Evolutionary conservation across 2,113 vertebrate species (phyloP).

Genomic region (Collichthys lucidus): DNA sequence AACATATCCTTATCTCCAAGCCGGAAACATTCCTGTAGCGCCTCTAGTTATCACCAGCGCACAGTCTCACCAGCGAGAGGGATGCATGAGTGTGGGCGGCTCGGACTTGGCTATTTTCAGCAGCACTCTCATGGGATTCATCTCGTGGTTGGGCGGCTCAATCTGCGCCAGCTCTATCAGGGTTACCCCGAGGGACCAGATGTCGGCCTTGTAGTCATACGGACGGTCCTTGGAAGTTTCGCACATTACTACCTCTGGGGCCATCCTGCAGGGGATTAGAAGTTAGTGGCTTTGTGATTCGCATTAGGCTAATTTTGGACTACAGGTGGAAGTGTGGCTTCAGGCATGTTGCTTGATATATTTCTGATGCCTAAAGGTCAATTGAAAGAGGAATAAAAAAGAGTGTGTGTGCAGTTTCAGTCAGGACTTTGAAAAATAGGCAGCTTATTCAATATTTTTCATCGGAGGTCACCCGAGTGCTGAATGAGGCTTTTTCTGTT

Average conservation of each 20-base stretch:
- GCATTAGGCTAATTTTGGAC: background rate
- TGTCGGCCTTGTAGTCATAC: constrained; percentile 98
- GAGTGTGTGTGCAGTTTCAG: background rate
- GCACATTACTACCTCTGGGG: constrained; percentile 99
- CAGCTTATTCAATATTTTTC: constrained; percentile 13
- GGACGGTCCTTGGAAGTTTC: constrained; percentile 98
- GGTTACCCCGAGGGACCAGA: constrained; percentile 98
- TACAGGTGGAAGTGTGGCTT: background rate
- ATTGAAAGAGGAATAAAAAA: background rate
- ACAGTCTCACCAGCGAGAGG: constrained; percentile 92
- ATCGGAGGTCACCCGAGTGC: constrained; percentile 1
- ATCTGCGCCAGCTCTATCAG: constrained; percentile 98
- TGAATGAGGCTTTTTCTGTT: constrained; percentile 22
- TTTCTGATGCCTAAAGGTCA: background rate
- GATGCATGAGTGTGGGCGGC: constrained; percentile 92
- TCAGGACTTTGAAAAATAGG: constrained; percentile 5
- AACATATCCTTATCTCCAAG: constrained; percentile 37
- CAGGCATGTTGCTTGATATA: background rate
- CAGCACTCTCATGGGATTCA: constrained; percentile 98
- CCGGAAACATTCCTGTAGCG: constrained; percentile 46
- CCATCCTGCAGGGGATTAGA: constrained; percentile 89
- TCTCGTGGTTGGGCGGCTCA: constrained; percentile 97
- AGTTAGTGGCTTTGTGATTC: background rate
- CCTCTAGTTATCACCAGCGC: constrained; percentile 37
- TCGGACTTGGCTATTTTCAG: constrained; percentile 99